These are phyloP conservation scores for Maconellicoccus hirsutus DNA, from an alignment of 1,140 invertebrate species.

Conservation along the genomic window DNA sequence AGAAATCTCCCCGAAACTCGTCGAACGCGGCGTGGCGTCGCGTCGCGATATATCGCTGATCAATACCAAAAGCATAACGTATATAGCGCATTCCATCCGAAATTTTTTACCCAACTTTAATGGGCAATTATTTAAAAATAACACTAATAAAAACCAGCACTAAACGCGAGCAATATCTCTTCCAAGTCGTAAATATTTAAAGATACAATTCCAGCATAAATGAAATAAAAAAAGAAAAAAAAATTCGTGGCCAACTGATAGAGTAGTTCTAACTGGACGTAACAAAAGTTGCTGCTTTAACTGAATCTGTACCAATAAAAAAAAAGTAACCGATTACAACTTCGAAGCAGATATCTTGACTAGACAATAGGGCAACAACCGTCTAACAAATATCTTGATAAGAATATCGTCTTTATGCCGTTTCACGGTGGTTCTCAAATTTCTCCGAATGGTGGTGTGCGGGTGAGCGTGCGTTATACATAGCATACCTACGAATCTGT, in stretches of 20 bases:
- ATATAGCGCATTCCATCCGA: neutral
- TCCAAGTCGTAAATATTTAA: slow-evolving; percentile 16
- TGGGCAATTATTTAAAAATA: slow-evolving; percentile 18
- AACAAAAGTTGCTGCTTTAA: slow-evolving; percentile 1
- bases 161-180: slow-evolving; percentile 9
- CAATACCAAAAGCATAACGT: too few relatives aligned
- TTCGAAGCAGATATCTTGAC: neutral
- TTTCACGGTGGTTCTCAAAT: slow-evolving; percentile 15
- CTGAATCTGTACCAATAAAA: slow-evolving; percentile 17
- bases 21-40: too few relatives aligned
- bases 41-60: too few relatives aligned
- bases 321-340: slow-evolving; percentile 1
- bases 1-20: neutral
- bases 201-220: slow-evolving; percentile 11
- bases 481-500: too few relatives aligned
- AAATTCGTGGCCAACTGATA: neutral
- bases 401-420: neutral
- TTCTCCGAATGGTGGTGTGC: neutral
- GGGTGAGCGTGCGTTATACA: too few relatives aligned
- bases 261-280: neutral
- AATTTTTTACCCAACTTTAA: slow-evolving; percentile 3
- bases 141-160: neutral
- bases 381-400: slow-evolving; percentile 9
- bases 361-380: slow-evolving; percentile 13
- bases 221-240: neutral